Base-by-base conservation (phyloP, 2,888 invertebrate species). In the Callimorpha dominula region DNA sequence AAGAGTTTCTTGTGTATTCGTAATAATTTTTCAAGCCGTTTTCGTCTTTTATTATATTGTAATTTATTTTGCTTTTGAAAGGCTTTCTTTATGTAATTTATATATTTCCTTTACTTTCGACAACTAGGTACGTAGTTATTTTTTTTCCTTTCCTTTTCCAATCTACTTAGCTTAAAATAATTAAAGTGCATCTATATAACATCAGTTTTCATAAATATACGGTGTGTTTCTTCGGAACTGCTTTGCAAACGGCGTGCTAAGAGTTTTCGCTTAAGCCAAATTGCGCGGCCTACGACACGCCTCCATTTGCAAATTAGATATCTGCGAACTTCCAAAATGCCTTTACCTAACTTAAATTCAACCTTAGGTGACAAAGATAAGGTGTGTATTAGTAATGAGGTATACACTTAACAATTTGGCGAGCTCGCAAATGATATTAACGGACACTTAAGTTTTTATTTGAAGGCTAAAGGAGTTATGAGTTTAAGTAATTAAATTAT, bases 271-370 rank as follows among this genome's bases (percentile, higher is more conserved):
- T 93, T 94, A 93, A 94, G 94, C 93, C 91, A 92, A 94, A 94
- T 93, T 91, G 92, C 91, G 88, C 86, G 86, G 92, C 93, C 92
- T 90, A 91, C 92, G 92, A 92, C 93, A 92, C 91, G 91, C 87
- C 89, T 92, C 94, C 95, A 95, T 95, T 95, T 95, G 94, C 93
- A 94, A 95, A 95, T 95, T 93, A 94, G 90, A 93, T 87, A 88
- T 86, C 88, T 81, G 83, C 82, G 83, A 87, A 82, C 83, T 79
- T 81, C 71, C 78, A 75, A 78, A 83, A 84, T 68, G 66, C 54
- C 12, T 1, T 69, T 67, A 57, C 68, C 69, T 78, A 79, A 73
- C 71, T 72, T 6, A 85, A 78, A 82, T 76, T 81, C 76, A 78
- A 79, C 83, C 81, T 78, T 86, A 77, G 0, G 14, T 5, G 7